These are phyloP conservation scores for Ypsolopha scabrella DNA, from an alignment of 2,888 invertebrate genomes.

Conservation along the genomic window DNA sequence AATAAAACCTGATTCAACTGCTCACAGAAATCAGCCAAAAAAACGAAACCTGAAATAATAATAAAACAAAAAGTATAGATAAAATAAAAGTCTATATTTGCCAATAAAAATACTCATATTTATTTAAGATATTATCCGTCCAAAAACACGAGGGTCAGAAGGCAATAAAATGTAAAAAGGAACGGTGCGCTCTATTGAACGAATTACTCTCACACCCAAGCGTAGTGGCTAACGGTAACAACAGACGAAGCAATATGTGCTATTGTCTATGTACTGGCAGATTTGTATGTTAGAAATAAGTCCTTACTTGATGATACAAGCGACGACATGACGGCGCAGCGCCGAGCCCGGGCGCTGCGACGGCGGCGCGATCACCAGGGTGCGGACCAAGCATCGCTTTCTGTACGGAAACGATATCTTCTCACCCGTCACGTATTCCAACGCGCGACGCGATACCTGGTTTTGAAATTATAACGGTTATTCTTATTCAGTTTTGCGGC, in stretches of 20 bases:
- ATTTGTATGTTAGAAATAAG: not conserved
- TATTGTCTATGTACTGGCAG: not conserved
- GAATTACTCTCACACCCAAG: too few species aligned
- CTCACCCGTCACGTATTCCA: constrained; percentile 47
- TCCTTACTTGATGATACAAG: constrained; percentile 86
- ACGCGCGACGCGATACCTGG: constrained; percentile 38
- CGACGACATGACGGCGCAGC: constrained; percentile 84
- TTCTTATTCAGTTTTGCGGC: too few species aligned
- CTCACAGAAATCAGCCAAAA: constrained; percentile 8
- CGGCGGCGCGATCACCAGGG: constrained; percentile 85
- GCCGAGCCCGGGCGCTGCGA: constrained; percentile 84
- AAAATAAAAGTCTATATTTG: not conserved
- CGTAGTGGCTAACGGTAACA: too few species aligned
- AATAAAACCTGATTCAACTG: constrained; percentile 13
- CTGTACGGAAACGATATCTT: constrained; percentile 73
- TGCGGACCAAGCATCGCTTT: constrained; percentile 86
- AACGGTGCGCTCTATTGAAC: too few species aligned
- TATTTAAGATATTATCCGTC: not conserved
- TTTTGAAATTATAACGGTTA: not conserved
- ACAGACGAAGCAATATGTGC: too few species aligned
- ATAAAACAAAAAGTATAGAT: constrained; percentile 9
- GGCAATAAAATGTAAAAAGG: too few species aligned
- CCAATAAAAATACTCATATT: not conserved
- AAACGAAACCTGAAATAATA: constrained; percentile 18
- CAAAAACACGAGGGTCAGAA: not conserved